A percentile compares a stretch with the other conserved stretches of the same genome.
Conservation (phyloP, 2,888 invertebrate species). For the Phengaris alcon region DNA sequence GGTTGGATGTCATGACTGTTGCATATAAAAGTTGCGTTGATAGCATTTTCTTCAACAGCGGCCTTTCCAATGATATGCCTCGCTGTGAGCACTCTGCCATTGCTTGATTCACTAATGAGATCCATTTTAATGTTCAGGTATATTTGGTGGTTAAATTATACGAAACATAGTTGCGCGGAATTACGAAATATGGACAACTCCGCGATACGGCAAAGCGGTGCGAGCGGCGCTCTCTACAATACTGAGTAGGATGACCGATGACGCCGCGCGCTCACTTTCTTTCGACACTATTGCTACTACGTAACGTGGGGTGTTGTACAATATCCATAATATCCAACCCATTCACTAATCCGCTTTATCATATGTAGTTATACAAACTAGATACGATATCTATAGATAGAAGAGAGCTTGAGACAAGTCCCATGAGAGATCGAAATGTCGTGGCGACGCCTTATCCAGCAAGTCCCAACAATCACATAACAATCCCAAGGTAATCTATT, state of each 20-base stretch:
- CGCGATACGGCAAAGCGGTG: slow-evolving; percentile 26
- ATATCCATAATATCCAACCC: slow-evolving; percentile 33
- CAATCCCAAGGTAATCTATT: no score
- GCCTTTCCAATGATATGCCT: slow-evolving; percentile 60
- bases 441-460: no score
- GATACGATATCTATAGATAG: background rate
- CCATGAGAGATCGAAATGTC: no score
- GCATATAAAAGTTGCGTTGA: slow-evolving; percentile 65
- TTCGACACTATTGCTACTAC: slow-evolving; percentile 74
- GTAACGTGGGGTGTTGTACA: slow-evolving; percentile 54
- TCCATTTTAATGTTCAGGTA: slow-evolving; percentile 50
- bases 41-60: slow-evolving; percentile 50
- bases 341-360: slow-evolving; percentile 27
- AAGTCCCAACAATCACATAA: no score
- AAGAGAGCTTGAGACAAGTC: background rate
- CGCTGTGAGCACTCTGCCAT: slow-evolving; percentile 52
- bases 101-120: slow-evolving; percentile 55
- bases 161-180: slow-evolving; percentile 22
- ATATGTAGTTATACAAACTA: slow-evolving; percentile 31
- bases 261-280: slow-evolving; percentile 71
- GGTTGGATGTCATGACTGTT: slow-evolving; percentile 62
- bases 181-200: slow-evolving; percentile 20
- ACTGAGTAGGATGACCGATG: slow-evolving; percentile 41
- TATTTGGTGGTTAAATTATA: slow-evolving; percentile 19
- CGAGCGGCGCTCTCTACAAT: slow-evolving; percentile 35